phyloP scores from a whole-genome alignment of 2,113 vertebrate genomes.

The Gallinago undulata region DNA sequence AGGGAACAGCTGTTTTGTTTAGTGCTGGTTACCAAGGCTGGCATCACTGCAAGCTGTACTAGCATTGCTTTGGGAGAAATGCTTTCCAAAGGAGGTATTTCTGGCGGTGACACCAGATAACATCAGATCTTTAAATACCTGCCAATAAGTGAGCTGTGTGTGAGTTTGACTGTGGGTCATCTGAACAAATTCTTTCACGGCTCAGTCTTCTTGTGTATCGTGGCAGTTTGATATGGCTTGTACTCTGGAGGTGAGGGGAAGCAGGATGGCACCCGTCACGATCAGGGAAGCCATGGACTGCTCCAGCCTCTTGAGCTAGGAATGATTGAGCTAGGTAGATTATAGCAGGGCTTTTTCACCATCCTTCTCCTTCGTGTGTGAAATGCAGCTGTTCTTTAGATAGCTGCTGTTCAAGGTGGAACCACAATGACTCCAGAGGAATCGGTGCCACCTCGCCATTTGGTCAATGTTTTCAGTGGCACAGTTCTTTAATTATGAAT shows the following conservation, averaged over 20 bases:
- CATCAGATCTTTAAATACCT: neutral
- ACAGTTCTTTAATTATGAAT: neutral
- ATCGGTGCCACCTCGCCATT: neutral
- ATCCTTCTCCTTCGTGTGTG: neutral
- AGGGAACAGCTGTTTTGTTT: neutral
- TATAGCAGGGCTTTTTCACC: neutral
- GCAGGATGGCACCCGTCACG: neutral
- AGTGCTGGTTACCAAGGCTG: neutral
- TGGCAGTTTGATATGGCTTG: neutral
- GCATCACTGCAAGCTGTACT: neutral
- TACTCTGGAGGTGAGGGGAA: neutral
- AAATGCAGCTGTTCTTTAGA: neutral
- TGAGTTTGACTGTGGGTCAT: neutral
- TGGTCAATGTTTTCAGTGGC: neutral
- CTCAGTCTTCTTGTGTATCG: neutral
- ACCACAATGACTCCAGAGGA: neutral
- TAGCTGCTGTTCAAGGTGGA: neutral
- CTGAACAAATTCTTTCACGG: neutral
- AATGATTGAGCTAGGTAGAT: neutral
- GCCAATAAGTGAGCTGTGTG: neutral
- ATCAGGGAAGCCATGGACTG: neutral
- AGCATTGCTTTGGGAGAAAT: neutral
- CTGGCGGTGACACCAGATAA: neutral
- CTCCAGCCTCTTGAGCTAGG: neutral
- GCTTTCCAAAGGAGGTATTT: constrained; percentile 28